Evolutionary conservation across 2,113 vertebrate species (phyloP).

Genomic region (Syngnathoides biaculeatus): DNA sequence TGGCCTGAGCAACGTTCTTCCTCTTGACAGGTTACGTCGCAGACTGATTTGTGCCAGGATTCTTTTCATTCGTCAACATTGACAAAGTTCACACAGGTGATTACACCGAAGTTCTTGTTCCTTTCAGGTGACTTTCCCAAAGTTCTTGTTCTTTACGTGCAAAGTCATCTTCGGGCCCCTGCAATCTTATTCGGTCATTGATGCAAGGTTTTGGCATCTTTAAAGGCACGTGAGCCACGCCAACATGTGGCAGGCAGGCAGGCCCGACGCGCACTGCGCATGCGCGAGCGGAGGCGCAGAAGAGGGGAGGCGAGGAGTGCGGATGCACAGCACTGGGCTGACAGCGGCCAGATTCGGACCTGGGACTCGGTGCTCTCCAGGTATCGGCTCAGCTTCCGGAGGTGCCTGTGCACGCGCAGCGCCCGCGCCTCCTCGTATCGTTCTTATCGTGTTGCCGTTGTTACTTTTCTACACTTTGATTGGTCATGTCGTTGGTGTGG

Average conservation of each 20-base stretch:
- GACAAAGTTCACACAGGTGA: too few relatives aligned
- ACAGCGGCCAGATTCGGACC: neutral
- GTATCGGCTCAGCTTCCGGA: neutral
- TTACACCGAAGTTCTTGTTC: too few relatives aligned
- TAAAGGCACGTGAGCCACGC: neutral
- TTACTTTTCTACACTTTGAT: neutral
- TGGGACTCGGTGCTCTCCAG: neutral
- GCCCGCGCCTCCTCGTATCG: too few relatives aligned
- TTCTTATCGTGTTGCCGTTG: neutral
- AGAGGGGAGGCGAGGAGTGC: neutral
- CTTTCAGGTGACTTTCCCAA: too few relatives aligned
- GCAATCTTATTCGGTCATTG: conserved; percentile 25
- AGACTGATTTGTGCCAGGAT: too few relatives aligned
- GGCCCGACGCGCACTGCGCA: neutral
- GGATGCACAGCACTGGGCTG: neutral
- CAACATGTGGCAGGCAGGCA: too few relatives aligned
- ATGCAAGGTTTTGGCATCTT: too few relatives aligned
- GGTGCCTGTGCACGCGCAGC: too few relatives aligned
- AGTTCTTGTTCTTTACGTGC: too few relatives aligned
- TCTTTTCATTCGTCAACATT: too few relatives aligned
- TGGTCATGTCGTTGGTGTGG: neutral
- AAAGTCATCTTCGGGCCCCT: conserved; percentile 25
- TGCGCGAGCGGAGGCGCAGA: neutral
- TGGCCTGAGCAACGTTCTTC: too few relatives aligned
- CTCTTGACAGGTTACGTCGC: too few relatives aligned